These are phyloP conservation scores for Crenichthys baileyi DNA, from an alignment of 2,797 vertebrate genomes.

Conservation along the genomic window DNA sequence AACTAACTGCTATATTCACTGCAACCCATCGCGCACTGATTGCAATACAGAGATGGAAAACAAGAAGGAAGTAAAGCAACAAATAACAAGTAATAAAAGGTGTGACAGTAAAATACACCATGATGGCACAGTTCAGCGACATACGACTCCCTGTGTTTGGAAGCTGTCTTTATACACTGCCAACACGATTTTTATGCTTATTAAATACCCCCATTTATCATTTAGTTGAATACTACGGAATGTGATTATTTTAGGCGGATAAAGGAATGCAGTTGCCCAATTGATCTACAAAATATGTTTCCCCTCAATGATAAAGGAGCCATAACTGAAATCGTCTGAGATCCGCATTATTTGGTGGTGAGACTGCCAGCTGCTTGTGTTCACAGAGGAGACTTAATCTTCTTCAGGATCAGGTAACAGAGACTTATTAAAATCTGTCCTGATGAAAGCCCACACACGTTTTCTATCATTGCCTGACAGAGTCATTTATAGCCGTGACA, in stretches of 20 bases:
- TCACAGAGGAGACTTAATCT: conserved; percentile 2
- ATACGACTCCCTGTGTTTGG: neutral
- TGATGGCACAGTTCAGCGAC: neutral
- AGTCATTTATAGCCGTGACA: neutral
- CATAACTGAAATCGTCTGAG: neutral
- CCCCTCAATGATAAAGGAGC: neutral
- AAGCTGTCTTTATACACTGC: neutral
- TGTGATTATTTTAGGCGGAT: neutral
- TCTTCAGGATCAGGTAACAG: conserved; percentile 18
- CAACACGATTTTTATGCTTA: neutral
- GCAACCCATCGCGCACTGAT: conserved; percentile 23
- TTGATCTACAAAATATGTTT: neutral
- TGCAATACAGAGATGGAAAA: neutral
- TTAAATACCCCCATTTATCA: neutral
- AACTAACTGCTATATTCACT: neutral
- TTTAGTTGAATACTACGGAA: neutral
- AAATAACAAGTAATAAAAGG: neutral
- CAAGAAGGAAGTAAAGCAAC: conserved; percentile 10
- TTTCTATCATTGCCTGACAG: neutral
- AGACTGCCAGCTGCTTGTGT: conserved; percentile 2
- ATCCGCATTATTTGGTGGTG: neutral
- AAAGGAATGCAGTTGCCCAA: too few relatives aligned
- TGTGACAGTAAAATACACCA: neutral
- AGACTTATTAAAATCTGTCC: conserved; percentile 19
- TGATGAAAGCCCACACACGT: conserved; percentile 9